These are phyloP conservation scores for Spea bombifrons DNA, from an alignment of 2,113 vertebrate genomes.

Conservation along the genomic window DNA sequence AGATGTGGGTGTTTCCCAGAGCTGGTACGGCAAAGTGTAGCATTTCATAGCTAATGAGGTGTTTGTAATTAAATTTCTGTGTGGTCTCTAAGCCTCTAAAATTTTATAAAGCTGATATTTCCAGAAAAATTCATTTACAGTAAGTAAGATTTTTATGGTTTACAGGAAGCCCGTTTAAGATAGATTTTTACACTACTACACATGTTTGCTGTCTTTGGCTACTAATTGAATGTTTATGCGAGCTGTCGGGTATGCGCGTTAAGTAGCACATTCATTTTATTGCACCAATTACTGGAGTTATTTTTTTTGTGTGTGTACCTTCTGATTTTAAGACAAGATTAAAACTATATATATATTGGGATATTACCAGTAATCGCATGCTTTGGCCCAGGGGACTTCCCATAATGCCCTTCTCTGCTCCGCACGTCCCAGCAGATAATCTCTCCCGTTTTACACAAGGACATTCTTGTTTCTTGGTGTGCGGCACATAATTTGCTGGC, in stretches of 20 bases:
- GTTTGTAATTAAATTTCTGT: slow-evolving; percentile 39
- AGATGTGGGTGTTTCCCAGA: slow-evolving; percentile 35
- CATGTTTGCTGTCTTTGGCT: slow-evolving; percentile 42
- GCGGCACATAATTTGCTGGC: too few relatives aligned
- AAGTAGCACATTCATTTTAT: slow-evolving; percentile 6
- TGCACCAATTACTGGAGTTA: slow-evolving; percentile 10
- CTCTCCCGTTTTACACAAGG: neutral
- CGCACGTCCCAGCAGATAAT: neutral
- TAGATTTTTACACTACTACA: slow-evolving; percentile 30
- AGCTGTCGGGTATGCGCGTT: slow-evolving; percentile 18
- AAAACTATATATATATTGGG: neutral
- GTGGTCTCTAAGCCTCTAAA: slow-evolving; percentile 36
- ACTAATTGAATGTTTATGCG: slow-evolving; percentile 6
- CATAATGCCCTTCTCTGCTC: neutral
- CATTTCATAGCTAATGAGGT: slow-evolving; percentile 40
- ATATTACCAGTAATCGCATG: too few relatives aligned
- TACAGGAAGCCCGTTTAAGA: slow-evolving; percentile 30
- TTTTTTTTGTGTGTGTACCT: slow-evolving; percentile 9
- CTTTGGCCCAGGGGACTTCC: neutral
- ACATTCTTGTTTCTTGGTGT: slow-evolving; percentile 1
- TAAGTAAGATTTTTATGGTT: slow-evolving; percentile 38
- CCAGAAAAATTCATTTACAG: slow-evolving; percentile 46
- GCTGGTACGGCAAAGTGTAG: slow-evolving; percentile 26
- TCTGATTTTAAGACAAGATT: slow-evolving; percentile 7
- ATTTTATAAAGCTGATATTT: slow-evolving; percentile 42